Evolutionary conservation across 1,140 invertebrate species (phyloP), one percentile per base, ranked within the genome.

Genomic region (Bombyx mandarina): DNA sequence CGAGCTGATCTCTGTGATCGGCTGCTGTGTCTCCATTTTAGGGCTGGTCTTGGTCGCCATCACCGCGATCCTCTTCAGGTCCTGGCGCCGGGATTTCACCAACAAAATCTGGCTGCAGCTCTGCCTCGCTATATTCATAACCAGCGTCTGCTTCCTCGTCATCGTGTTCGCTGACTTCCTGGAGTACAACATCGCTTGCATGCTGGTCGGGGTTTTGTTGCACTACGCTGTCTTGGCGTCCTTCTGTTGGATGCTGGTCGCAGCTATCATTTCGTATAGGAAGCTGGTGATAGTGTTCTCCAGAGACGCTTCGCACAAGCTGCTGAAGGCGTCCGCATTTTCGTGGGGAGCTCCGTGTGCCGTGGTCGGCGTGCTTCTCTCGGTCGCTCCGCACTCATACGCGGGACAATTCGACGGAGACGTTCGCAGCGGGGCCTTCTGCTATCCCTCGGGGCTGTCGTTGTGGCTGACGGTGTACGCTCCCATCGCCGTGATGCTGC

Each of bases 201-300:
- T 89, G 71, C 53, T 83, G 22, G 52, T 80, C 18, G 89, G 88
- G 5, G 74, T 87, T 1, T 26, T 74, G 7, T 54, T 89, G 26
- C 89, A 89, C 59, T 89, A 89, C 62, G 75, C 83, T 2, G 77
- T 88, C 10, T 53, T 89, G 5, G 66, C 86, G 1, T 88, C 88
- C 0, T 89, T 89, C 66, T 86, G 82, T 58, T 89, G 89, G 89
- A 89, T 89, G 89, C 62, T 89, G 22, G 82, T 89, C 0, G 83
- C 88, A 7, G 89, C 88, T 8, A 67, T 88, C 0, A 52, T 89
- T 6, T 88, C 88, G 7, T 89, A 89, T 60, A 67, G 83, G 49
- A 65, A 88, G 55, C 61, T 89, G 10, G 88, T 89, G 6, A 66
- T 80, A 48, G 84, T 89, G 5, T 88, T 89, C 46, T 77, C 78